A percentile compares a stretch with the other conserved stretches of the same genome.
Evolutionary conservation across 2,797 vertebrate genomes (phyloP).

Genomic region (Setipinna tenuifilis): DNA sequence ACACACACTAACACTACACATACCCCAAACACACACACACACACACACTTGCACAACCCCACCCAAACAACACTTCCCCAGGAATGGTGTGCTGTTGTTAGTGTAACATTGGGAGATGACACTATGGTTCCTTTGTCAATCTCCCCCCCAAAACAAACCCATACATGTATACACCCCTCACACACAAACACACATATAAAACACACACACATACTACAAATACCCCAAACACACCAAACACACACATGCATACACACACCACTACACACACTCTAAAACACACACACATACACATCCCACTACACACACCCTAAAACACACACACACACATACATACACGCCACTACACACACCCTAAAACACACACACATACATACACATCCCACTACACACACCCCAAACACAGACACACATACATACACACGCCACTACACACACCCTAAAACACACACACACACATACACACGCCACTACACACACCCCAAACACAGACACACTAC

Average conservation of each 20-base stretch:
- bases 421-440: not conserved
- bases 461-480: too few species aligned
- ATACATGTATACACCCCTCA: not conserved
- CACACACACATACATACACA: not conserved
- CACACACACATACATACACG: not conserved
- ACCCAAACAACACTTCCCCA: not conserved
- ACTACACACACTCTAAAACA: not conserved
- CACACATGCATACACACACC: not conserved
- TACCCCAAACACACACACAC: conserved; percentile 37
- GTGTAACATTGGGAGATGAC: too few species aligned
- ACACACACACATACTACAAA: too few species aligned
- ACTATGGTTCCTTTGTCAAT: too few species aligned
- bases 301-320: too few species aligned
- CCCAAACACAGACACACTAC: not conserved
- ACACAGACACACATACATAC: not conserved
- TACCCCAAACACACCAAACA: not conserved
- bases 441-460: not conserved
- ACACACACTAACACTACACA: too few species aligned
- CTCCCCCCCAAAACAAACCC: too few species aligned
- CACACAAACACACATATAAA: too few species aligned
- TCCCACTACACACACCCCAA: too few species aligned
- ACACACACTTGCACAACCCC: conserved; percentile 36
- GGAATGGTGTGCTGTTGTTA: too few species aligned
- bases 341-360: not conserved
- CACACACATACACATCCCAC: not conserved